phyloP scores from a whole-genome alignment of 64 coral and sea anemone species.

The Porites lutea region DNA sequence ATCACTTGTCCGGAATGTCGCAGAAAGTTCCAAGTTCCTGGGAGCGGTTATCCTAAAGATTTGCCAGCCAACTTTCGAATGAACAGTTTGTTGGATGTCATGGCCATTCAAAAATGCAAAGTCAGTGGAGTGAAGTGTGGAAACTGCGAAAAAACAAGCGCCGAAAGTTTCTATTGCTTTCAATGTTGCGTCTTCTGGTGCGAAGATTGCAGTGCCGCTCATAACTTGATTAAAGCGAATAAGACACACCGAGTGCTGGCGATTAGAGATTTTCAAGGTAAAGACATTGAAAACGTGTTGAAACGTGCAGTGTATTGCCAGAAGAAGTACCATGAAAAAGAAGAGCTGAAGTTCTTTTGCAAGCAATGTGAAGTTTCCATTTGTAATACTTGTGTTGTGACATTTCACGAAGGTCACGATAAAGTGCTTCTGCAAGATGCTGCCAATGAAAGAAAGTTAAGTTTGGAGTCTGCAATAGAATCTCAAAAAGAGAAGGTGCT shows the following conservation, averaged over 20 bases:
- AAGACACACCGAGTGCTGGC: neutral
- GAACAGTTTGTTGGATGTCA: constrained; percentile 2
- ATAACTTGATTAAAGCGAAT: neutral
- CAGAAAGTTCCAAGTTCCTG: neutral
- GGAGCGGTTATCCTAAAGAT: too few species aligned
- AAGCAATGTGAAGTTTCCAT: too few species aligned
- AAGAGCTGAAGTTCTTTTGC: constrained; percentile 5
- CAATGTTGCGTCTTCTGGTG: neutral
- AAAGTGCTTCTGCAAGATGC: neutral
- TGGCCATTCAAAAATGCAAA: neutral
- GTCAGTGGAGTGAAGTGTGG: neutral
- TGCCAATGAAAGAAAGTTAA: neutral
- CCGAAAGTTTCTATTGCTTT: neutral
- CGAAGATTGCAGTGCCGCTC: neutral
- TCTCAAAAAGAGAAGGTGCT: neutral
- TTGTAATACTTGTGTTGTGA: neutral
- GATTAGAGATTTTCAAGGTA: constrained; percentile 4
- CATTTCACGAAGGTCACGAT: neutral
- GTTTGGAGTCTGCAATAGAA: neutral
- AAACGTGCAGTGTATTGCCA: neutral
- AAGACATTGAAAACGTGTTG: constrained; percentile 7
- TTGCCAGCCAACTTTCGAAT: too few species aligned
- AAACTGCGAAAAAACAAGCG: neutral
- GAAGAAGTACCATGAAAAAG: neutral
- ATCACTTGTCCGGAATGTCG: neutral